These are phyloP conservation scores for Cotesia vestalis DNA, from an alignment of 1,140 invertebrate species.

Conservation along the genomic window DNA sequence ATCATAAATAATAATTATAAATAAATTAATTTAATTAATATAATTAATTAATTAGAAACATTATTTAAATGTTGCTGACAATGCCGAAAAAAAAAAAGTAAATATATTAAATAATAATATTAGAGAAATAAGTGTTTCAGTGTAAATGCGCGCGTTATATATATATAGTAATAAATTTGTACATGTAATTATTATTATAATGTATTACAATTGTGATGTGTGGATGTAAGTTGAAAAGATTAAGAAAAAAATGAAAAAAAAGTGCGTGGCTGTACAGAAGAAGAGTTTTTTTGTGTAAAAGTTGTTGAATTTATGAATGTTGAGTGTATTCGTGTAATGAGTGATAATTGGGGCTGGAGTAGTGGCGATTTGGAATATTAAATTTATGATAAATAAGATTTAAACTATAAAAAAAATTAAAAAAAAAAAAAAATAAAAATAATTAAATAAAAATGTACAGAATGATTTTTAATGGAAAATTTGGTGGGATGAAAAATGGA, in stretches of 20 bases:
- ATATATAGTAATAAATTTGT: too few relatives aligned
- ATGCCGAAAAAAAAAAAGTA: slow-evolving; percentile 41
- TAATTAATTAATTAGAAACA: slow-evolving; percentile 48
- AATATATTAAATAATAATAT: slow-evolving; percentile 27
- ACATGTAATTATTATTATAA: too few relatives aligned
- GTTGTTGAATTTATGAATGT: slow-evolving; percentile 1
- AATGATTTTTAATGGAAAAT: too few relatives aligned
- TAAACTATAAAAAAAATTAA: slow-evolving; percentile 30
- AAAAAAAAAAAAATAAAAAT: slow-evolving; percentile 43
- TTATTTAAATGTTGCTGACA: slow-evolving; percentile 64
- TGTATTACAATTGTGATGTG: too few relatives aligned
- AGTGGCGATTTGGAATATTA: slow-evolving; percentile 16
- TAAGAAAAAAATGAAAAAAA: slow-evolving; percentile 25
- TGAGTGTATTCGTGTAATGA: slow-evolving; percentile 3
- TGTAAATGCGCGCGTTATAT: too few relatives aligned
- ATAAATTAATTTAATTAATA: slow-evolving; percentile 52
- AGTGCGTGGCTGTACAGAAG: slow-evolving; percentile 19
- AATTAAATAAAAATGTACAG: too few relatives aligned
- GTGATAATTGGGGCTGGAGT: neutral
- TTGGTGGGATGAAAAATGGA: too few relatives aligned
- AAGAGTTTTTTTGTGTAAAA: neutral
- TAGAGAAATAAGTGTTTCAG: too few relatives aligned
- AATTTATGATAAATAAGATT: slow-evolving; percentile 15
- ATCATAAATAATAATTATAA: too few relatives aligned
- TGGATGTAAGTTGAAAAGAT: too few relatives aligned